These are phyloP conservation scores for Proteles cristata DNA, from an alignment of 2,113 vertebrate species.

Conservation along the genomic window DNA sequence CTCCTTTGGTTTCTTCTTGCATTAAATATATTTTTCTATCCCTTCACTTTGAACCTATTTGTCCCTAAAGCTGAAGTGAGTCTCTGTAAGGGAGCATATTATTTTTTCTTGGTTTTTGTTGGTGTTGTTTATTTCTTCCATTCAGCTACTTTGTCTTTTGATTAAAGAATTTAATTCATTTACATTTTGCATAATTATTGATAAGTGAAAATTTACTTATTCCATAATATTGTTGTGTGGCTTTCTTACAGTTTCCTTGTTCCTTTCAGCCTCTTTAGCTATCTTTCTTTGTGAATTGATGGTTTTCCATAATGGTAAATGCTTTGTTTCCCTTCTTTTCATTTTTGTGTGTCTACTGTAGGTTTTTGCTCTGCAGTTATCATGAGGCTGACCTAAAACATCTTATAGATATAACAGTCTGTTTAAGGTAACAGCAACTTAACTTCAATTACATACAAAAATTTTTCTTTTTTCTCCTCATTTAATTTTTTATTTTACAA, in stretches of 20 bases:
- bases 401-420: not conserved
- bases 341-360: not conserved
- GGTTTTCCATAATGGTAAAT: not conserved
- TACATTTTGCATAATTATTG: not conserved
- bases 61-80: not conserved
- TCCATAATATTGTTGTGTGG: not conserved
- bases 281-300: not conserved
- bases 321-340: not conserved
- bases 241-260: not conserved
- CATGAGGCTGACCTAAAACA: not conserved
- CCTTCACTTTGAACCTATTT: not conserved
- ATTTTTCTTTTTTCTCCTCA: not conserved
- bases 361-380: not conserved
- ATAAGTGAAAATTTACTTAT: not conserved
- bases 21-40: not conserved
- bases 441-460: not conserved
- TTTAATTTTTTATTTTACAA: not conserved
- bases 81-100: not conserved
- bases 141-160: not conserved
- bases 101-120: not conserved
- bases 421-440: not conserved
- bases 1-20: not conserved
- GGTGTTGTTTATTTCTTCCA: not conserved
- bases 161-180: not conserved
- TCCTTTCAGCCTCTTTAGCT: not conserved